Base-by-base conservation (phyloP, 2,888 invertebrate genomes). In the Drosophila austrosaltans region DNA sequence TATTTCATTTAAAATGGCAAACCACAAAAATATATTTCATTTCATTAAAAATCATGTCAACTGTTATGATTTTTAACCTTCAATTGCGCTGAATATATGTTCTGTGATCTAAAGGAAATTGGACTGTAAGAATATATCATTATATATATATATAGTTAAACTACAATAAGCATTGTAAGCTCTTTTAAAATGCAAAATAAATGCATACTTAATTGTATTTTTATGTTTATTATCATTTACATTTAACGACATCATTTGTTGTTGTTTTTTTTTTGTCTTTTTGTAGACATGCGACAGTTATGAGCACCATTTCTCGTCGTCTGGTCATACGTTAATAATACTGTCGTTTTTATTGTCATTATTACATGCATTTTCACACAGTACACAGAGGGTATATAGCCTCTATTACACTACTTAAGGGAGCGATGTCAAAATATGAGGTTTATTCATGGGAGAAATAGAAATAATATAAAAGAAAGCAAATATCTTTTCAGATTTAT, bases 281-380 rank as follows among this genome's bases (percentile, higher is more conserved):
- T 67, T 69, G 69, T 65, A 67, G 66, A 72, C 63, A 70, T 56
- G 72, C 81, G 74, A 78, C 75, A 63, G 75, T 60, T 79, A 69
- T 72, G 72, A 69, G 69, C 58, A 53, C 39, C 53, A 62, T 42
- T 64, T n/a, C 42, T 25, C 28, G 58, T 48, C 65, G 58, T 48
- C 65, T 68, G 42, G 63, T 67, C 70, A 81, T 64, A 66, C 75
- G 72, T 78, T 82, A 72, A 81, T 81, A 77, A 82, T 81, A 79
- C 66, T 81, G 81, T 78, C 81, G 79, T 74, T 74, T 77, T 70
- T 78, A 78, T 76, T 82, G 72, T 68, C 62, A 69, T 73, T 72
- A 72, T 66, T 76, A 72, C 69, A 70, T n/a, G 72, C 72, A 72
- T 74, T 80, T 25, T 4, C 8, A 20, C 22, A 48, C 22, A 20